These are phyloP conservation scores for Enchytraeus crypticus DNA, from an alignment of 2,888 invertebrate genomes.

Conservation along the genomic window DNA sequence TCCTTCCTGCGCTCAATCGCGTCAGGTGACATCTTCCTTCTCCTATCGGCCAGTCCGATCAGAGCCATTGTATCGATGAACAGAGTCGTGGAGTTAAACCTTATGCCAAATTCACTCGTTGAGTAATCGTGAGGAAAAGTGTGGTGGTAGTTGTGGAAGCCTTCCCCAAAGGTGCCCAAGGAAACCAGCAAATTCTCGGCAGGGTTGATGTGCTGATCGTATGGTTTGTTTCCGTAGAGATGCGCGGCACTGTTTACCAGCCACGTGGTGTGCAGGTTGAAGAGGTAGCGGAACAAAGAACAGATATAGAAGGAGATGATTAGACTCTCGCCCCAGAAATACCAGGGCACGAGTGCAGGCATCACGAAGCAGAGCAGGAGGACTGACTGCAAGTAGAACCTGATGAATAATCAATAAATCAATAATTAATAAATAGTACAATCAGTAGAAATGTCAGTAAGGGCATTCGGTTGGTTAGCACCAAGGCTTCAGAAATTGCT, in stretches of 20 bases:
- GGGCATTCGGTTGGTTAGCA: too few species aligned
- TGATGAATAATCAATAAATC: too few species aligned
- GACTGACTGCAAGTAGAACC: constrained; percentile 67
- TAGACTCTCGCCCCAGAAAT: constrained; percentile 73
- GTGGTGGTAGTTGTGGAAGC: too few species aligned
- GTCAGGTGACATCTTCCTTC: constrained; percentile 64
- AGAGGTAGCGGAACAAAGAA: constrained; percentile 68
- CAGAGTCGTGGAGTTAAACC: constrained; percentile 63
- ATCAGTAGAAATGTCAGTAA: too few species aligned
- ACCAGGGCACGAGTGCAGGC: constrained; percentile 71
- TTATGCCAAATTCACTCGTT: constrained; percentile 69
- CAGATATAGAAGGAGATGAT: constrained; percentile 73
- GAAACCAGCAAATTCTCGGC: constrained; percentile 68
- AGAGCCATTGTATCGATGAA: constrained; percentile 73
- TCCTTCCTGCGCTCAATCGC: constrained; percentile 62
- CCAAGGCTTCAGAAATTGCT: too few species aligned
- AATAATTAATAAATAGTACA: too few species aligned
- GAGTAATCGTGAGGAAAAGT: too few species aligned
- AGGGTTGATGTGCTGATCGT: constrained; percentile 72
- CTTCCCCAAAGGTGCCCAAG: constrained; percentile 50
- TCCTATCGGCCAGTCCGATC: constrained; percentile 71
- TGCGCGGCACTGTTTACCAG: constrained; percentile 91
- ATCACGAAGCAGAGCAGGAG: constrained; percentile 69
- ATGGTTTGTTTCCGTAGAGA: too few species aligned
- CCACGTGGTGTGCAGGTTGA: constrained; percentile 82